Evolutionary conservation across 2,888 invertebrate genomes (phyloP).

Genomic region (Cheilosia vernalis): DNA sequence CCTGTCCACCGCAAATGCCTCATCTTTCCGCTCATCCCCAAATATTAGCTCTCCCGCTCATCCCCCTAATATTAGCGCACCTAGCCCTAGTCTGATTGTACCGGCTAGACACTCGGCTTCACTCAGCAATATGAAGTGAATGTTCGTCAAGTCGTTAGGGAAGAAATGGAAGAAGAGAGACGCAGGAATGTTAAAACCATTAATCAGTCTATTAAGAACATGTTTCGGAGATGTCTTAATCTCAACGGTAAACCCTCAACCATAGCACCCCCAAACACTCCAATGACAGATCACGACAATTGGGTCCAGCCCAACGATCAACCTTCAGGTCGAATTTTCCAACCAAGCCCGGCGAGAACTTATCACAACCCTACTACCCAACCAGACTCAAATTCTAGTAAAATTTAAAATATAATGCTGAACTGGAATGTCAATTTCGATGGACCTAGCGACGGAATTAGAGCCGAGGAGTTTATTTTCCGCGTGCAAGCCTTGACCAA

Average conservation of each 20-base stretch:
- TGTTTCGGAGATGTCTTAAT: neutral
- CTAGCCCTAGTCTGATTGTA: neutral
- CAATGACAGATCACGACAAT: neutral
- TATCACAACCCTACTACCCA: too few relatives aligned
- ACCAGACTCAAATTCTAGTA: too few relatives aligned
- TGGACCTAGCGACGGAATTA: too few relatives aligned
- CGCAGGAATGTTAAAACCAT: neutral
- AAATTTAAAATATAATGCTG: too few relatives aligned
- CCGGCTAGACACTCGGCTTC: too few relatives aligned
- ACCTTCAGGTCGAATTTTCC: neutral
- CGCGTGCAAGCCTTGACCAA: too few relatives aligned
- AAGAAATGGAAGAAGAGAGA: neutral
- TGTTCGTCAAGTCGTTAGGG: neutral
- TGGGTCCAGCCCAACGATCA: neutral
- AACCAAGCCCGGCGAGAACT: too few relatives aligned
- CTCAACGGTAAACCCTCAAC: neutral
- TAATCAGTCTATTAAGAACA: neutral
- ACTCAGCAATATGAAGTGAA: neutral
- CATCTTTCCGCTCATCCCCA: too few relatives aligned
- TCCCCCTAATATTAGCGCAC: neutral
- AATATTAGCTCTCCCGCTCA: too few relatives aligned
- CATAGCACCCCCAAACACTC: neutral
- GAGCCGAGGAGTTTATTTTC: too few relatives aligned
- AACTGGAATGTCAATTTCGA: too few relatives aligned
- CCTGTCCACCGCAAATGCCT: neutral